A percentile compares a stretch with the other conserved stretches of the same genome.
Evolutionary conservation across 2,113 vertebrate species (phyloP).

Genomic region (Melozone crissalis): DNA sequence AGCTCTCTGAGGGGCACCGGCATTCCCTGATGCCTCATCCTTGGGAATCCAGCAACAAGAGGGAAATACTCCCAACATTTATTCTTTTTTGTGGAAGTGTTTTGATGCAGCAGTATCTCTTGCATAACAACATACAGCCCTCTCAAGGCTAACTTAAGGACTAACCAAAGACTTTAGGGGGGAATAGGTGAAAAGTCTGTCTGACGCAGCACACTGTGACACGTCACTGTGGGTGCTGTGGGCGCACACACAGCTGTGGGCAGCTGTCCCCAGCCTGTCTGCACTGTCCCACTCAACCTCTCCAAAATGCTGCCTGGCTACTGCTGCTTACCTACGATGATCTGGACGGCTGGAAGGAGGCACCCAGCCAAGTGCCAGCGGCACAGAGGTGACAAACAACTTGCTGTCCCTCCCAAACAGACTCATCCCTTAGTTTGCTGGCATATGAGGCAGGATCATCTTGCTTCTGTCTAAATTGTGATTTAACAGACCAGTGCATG

Average conservation of each 20-base stretch:
- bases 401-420: not conserved
- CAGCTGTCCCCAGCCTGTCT: not conserved
- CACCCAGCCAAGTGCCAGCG: not conserved
- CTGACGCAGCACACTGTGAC: not conserved
- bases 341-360: not conserved
- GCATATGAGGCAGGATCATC: not conserved
- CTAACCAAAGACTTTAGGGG: not conserved
- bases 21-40: not conserved
- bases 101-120: not conserved
- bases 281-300: not conserved
- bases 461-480: not conserved
- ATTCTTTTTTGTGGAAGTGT: not conserved
- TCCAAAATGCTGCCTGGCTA: rapidly evolving
- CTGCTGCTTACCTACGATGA: rapidly evolving
- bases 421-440: not conserved
- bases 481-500: not conserved
- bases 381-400: not conserved
- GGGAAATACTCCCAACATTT: not conserved
- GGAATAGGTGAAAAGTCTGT: not conserved
- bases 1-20: not conserved
- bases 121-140: not conserved
- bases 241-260: not conserved
- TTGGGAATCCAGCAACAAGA: not conserved
- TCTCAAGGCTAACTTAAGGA: not conserved
- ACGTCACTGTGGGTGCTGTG: rapidly evolving